A percentile compares a stretch with the other conserved stretches of the same genome.
Evolutionary conservation across 2,888 invertebrate species (phyloP).

Genomic region (Xanthostigma xanthostigma): DNA sequence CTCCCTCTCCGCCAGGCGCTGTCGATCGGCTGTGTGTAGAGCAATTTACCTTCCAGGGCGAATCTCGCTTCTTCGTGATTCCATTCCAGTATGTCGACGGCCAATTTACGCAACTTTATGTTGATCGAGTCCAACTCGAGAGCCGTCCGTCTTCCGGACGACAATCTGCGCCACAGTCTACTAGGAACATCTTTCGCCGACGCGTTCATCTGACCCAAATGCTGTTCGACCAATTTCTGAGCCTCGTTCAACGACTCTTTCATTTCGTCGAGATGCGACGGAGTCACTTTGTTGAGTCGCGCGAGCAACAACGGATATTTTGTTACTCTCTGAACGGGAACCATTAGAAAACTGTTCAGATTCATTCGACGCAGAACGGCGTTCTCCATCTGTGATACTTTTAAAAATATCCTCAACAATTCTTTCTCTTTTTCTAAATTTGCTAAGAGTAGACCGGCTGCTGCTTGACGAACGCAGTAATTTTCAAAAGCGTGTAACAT

Average conservation of each 20-base stretch:
- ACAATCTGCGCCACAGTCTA: constrained; percentile 76
- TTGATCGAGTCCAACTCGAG: constrained; percentile 80
- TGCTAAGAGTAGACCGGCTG: constrained; percentile 73
- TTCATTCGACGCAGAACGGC: constrained; percentile 86
- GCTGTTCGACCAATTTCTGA: constrained; percentile 82
- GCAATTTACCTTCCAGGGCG: constrained; percentile 74
- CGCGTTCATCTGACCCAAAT: constrained; percentile 87
- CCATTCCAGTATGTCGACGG: constrained; percentile 88
- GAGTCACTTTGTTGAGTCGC: constrained; percentile 80
- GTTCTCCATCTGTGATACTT: constrained; percentile 95
- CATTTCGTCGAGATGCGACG: constrained; percentile 64
- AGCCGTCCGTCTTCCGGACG: constrained; percentile 50
- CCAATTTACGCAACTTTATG: constrained; percentile 82
- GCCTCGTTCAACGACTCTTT: constrained; percentile 74
- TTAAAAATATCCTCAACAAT: constrained; percentile 79
- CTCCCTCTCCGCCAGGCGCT: constrained; percentile 82
- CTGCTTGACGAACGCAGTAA: constrained; percentile 87
- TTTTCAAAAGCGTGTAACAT: constrained; percentile 92
- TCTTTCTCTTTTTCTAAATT: constrained; percentile 92
- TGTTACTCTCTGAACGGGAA: constrained; percentile 92
- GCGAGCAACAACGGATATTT: constrained; percentile 89
- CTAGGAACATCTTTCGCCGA: constrained; percentile 83
- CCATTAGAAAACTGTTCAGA: constrained; percentile 94
- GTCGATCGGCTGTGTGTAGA: constrained; percentile 80
- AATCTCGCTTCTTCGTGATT: constrained; percentile 85